These are phyloP conservation scores for Lepidochrysops patricia DNA, from an alignment of 2,888 invertebrate species.

Conservation along the genomic window DNA sequence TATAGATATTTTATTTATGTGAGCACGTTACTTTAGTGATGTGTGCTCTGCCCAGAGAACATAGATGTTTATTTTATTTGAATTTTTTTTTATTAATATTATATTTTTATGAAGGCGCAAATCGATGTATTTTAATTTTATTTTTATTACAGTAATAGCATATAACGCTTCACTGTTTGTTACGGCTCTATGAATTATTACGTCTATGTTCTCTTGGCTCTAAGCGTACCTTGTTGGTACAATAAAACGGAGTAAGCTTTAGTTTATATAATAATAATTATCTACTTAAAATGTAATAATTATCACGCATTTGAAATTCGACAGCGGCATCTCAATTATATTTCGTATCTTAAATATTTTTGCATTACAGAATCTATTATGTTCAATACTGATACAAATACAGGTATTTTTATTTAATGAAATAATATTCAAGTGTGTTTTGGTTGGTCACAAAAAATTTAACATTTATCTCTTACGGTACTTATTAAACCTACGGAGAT, in stretches of 20 bases:
- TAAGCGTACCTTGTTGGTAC: not conserved
- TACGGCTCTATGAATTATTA: not conserved
- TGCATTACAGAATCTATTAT: not conserved
- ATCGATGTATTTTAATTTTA: not conserved
- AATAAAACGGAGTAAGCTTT: not conserved
- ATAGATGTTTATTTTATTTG: not conserved
- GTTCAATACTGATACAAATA: not conserved
- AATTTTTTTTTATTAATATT: not conserved
- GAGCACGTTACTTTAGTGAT: not conserved
- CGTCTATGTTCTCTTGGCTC: not conserved
- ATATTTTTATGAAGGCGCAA: not conserved
- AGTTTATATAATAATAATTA: not conserved
- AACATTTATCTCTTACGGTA: not conserved
- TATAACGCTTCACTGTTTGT: not conserved
- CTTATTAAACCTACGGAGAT: not conserved
- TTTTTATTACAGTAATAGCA: not conserved
- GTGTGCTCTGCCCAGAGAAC: not conserved
- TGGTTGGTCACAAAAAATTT: conserved; percentile 4
- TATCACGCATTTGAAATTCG: not conserved
- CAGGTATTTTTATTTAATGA: not conserved
- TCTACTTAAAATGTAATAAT: not conserved
- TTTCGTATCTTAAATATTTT: not conserved
- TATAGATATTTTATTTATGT: conserved; percentile 2
- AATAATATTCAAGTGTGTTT: not conserved
- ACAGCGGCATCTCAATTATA: not conserved